Conservation (phyloP, 2,113 vertebrate genomes). For the Trogon surrucura region DNA sequence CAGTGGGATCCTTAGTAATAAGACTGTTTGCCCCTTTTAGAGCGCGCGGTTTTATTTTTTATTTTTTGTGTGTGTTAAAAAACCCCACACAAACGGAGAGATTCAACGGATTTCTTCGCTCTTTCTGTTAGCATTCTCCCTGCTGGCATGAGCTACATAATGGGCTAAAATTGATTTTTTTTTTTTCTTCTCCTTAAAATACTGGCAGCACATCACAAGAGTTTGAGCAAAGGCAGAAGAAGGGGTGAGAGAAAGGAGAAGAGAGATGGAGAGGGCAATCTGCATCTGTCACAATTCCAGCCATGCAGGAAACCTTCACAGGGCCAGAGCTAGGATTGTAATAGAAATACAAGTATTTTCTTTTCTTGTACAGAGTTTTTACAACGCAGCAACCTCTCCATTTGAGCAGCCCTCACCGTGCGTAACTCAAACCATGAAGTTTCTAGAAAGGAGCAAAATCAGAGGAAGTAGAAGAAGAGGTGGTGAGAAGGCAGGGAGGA, state of each 20-base stretch:
- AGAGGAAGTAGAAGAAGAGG: neutral
- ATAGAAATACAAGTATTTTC: neutral
- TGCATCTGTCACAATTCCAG: neutral
- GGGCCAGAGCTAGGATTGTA: neutral
- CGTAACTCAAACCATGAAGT: neutral
- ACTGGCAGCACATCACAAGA: constrained; percentile 19
- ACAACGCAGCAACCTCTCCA: neutral
- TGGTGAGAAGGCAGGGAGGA: neutral
- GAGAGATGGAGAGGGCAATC: neutral
- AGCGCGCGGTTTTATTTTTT: neutral
- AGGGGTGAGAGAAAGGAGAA: neutral
- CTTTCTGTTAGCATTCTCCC: neutral
- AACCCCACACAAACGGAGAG: neutral
- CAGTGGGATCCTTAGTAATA: neutral
- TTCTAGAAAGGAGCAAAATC: neutral
- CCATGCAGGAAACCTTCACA: neutral
- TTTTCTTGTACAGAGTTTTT: neutral
- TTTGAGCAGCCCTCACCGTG: neutral
- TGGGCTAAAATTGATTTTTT: neutral
- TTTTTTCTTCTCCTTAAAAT: neutral
- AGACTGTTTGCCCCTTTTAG: neutral
- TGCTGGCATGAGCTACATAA: neutral
- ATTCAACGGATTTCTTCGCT: neutral
- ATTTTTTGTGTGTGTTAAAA: neutral
- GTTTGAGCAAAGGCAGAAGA: neutral